Evolutionary conservation across 2,113 vertebrate genomes (phyloP).

Genomic region (Gila orcuttii): DNA sequence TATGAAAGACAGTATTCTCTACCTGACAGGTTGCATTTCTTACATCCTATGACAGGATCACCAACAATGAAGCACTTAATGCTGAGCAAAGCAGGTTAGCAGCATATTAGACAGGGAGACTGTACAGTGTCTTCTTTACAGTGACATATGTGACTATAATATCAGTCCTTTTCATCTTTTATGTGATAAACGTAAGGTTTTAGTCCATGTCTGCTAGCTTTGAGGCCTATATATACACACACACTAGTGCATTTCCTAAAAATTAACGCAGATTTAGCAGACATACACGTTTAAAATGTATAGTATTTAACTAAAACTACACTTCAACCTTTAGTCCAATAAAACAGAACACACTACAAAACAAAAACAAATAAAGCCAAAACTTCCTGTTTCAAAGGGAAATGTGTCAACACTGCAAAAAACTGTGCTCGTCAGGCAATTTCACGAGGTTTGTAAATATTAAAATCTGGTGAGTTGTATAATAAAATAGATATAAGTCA

Average conservation of each 20-base stretch:
- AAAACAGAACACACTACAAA: neutral
- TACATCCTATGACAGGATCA: constrained; percentile 48
- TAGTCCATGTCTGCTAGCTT: neutral
- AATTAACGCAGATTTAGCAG: too few relatives aligned
- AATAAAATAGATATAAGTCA: too few relatives aligned
- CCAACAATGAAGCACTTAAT: constrained; percentile 67
- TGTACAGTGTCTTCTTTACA: constrained; percentile 71
- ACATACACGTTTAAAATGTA: too few relatives aligned
- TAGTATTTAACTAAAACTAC: neutral
- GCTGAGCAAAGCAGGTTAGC: constrained; percentile 72
- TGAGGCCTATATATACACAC: too few relatives aligned
- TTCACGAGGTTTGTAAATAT: too few relatives aligned
- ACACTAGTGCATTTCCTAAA: too few relatives aligned
- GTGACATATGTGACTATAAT: constrained; percentile 39
- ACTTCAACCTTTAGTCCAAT: neutral
- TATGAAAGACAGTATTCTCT: neutral
- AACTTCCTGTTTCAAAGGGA: neutral
- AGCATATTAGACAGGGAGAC: constrained; percentile 67
- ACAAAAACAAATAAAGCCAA: neutral
- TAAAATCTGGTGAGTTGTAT: too few relatives aligned
- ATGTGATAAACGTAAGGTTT: neutral
- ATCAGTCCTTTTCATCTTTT: neutral
- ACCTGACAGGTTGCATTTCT: neutral
- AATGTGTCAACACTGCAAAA: neutral
- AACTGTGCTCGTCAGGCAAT: neutral